phyloP scores from a whole-genome alignment of 2,113 vertebrate genomes.

The Diadophis punctatus region DNA sequence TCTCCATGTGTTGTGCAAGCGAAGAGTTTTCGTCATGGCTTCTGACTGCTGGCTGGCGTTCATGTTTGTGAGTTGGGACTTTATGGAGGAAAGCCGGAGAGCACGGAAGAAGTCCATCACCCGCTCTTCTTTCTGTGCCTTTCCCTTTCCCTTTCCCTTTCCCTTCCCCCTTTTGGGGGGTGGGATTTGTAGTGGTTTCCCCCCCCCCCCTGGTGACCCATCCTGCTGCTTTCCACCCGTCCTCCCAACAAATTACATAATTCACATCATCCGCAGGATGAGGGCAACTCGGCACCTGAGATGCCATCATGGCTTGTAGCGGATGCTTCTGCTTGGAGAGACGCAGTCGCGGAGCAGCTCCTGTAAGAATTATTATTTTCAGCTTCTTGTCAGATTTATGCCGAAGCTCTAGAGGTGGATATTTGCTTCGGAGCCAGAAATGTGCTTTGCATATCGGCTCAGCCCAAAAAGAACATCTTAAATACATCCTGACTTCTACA shows the following conservation, averaged over 20 bases:
- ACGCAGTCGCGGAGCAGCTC: neutral
- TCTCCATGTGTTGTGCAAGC: too few species aligned
- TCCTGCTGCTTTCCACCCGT: neutral
- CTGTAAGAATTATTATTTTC: neutral
- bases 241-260: neutral
- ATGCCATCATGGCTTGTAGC: neutral
- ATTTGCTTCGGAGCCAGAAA: neutral
- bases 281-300: neutral
- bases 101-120: too few species aligned
- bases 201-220: fast-evolving
- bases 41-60: too few species aligned
- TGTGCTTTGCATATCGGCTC: neutral
- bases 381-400: neutral
- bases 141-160: too few species aligned
- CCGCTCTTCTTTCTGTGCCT: too few species aligned
- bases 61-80: too few species aligned
- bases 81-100: too few species aligned
- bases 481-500: neutral
- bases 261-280: neutral
- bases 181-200: too few species aligned
- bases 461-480: neutral
- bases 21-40: too few species aligned
- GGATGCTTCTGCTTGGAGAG: neutral
- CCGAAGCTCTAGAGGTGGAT: neutral
- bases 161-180: too few species aligned